Evolutionary conservation across 2,888 invertebrate genomes (phyloP), one percentile per base, ranked within the genome.

Genomic region (Synanthedon vespiformis): DNA sequence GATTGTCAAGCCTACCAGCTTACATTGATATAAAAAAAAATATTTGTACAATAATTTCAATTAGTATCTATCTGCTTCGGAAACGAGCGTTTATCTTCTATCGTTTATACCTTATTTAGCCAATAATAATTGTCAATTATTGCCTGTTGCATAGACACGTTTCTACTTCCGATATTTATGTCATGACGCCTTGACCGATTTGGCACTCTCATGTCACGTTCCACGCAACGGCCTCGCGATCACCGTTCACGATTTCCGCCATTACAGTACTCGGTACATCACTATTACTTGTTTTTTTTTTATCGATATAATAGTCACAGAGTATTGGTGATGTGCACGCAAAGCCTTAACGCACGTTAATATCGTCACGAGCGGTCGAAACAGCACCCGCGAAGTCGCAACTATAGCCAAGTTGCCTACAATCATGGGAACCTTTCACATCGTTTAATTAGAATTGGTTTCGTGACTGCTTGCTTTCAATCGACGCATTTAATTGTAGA

Each of bases 401-500:
- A n/a, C 44, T 13, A n/a, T 44, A 8, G 47, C 34, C 34, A 40
- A 53, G 50, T 53, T 27, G 8, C 18, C 11, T 53, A 74, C 72
- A 78, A 77, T 74, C 51, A 65, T 80, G 75, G 69, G 70, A 76
- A 75, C 74, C 68, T 78, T 76, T 77, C 78, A 74, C 76, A 72
- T 68, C 57, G 56, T 65, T 50, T 71, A 67, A 70, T 73, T 72
- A 66, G 72, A 77, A 71, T 68, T 65, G 58, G 61, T 63, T 64
- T 60, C 62, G 60, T 66, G 63, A 67, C 63, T 54, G 68, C 72
- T 76, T 77, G 74, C 71, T 60, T 70, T 71, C 69, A 63, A 67
- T 34, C 34, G 34, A 6, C 34, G 34, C 10, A 34, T 34, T 34
- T 34, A 34, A 34, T 34, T 34, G 34, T 34, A 34, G 8, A 10